Conservation (phyloP, 1,140 invertebrate species). For the Drosophila lacteicornis region DNA sequence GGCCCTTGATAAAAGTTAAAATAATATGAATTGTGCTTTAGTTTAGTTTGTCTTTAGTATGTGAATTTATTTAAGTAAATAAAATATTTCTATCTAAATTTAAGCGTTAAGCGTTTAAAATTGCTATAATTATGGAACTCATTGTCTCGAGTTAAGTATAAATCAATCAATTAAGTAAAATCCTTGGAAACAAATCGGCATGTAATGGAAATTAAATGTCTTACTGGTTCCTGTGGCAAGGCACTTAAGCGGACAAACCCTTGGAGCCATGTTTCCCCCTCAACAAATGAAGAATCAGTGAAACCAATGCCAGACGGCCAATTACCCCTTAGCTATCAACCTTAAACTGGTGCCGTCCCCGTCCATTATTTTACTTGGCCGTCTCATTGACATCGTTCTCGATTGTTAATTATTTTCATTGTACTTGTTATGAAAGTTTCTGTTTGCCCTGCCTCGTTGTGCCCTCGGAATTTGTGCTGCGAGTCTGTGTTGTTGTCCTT, state of each 20-base stretch:
- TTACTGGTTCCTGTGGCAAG: constrained; percentile 6
- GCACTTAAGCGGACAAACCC: constrained; percentile 25
- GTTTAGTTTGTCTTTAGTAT: background rate
- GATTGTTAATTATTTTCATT: constrained; percentile 82
- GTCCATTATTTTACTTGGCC: constrained; percentile 1
- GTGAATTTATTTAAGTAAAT: background rate
- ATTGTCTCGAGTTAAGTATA: background rate
- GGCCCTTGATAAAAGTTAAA: background rate
- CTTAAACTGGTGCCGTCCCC: background rate
- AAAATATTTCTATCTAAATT: background rate
- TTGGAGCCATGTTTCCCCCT: constrained; percentile 23
- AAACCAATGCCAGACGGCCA: constrained; percentile 28
- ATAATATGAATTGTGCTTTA: too few species aligned
- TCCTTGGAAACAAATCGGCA: constrained; percentile 43
- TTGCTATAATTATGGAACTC: background rate
- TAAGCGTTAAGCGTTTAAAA: too few species aligned
- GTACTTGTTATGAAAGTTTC: constrained; percentile 74
- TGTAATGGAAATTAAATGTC: constrained; percentile 72
- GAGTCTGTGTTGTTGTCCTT: constrained; percentile 68
- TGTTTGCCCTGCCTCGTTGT: constrained; percentile 4
- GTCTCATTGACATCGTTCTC: constrained; percentile 63
- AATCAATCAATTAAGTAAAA: constrained; percentile 26
- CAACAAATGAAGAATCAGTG: constrained; percentile 19
- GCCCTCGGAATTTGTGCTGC: background rate
- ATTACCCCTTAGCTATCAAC: constrained; percentile 7